A percentile compares a stretch with the other conserved stretches of the same genome.
phyloP scores from a whole-genome alignment of 2,888 invertebrate genomes.

The Tetragonisca angustula region DNA sequence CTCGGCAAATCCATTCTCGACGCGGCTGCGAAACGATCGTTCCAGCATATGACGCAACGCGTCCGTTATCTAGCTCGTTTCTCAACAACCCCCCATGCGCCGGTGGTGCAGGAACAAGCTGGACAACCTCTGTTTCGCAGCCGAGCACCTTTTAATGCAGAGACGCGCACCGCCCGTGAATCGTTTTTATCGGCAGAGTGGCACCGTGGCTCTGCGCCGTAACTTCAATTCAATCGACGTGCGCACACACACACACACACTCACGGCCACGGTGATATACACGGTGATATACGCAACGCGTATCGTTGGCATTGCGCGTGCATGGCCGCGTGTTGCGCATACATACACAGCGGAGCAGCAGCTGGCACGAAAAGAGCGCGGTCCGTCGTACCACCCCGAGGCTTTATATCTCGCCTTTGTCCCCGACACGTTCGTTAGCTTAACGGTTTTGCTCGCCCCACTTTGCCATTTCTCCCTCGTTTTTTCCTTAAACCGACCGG shows the following conservation, averaged over 20 bases:
- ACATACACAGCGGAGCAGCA: conserved; percentile 31
- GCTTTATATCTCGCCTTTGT: conserved; percentile 67
- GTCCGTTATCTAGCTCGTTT: conserved; percentile 7
- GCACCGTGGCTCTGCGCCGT: conserved; percentile 28
- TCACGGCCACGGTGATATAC: conserved; percentile 35
- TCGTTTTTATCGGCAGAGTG: conserved; percentile 59
- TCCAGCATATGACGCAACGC: background rate
- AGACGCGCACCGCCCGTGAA: conserved; percentile 51
- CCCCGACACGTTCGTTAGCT: conserved; percentile 65
- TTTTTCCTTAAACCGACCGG: conserved; percentile 31
- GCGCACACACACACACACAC: no score
- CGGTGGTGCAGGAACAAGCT: background rate
- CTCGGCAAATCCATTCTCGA: background rate
- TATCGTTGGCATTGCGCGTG: conserved; percentile 40
- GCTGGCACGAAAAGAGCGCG: conserved; percentile 54
- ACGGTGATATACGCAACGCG: conserved; percentile 60
- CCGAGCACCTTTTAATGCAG: conserved; percentile 11
- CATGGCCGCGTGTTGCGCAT: conserved; percentile 10
- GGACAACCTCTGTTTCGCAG: background rate
- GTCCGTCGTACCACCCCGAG: conserved; percentile 23
- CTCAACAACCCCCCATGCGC: background rate
- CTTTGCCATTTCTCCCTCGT: conserved; percentile 37
- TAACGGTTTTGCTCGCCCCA: conserved; percentile 59
- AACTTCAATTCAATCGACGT: conserved; percentile 68
- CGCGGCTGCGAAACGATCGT: background rate